Conservation (phyloP, 2,888 invertebrate genomes). For the Leucozona laternaria region DNA sequence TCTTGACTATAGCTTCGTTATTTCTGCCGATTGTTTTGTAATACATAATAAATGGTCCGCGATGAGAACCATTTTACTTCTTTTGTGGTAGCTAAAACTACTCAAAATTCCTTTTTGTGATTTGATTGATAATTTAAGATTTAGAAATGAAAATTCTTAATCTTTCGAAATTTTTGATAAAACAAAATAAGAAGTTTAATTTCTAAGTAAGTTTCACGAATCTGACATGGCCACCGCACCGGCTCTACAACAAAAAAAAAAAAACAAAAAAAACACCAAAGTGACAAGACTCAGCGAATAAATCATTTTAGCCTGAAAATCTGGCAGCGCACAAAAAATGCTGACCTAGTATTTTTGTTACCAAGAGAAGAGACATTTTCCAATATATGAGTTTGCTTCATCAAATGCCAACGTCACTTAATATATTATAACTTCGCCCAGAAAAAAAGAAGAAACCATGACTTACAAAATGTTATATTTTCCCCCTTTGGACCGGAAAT, state of each 20-base stretch:
- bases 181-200: background rate
- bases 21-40: too few species aligned
- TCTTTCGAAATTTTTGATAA: background rate
- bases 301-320: constrained; percentile 12
- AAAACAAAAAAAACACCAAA: background rate
- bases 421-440: constrained; percentile 13
- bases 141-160: too few species aligned
- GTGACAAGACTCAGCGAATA: constrained; percentile 22
- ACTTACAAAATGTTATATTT: constrained; percentile 37
- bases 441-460: constrained; percentile 21
- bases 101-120: too few species aligned
- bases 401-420: constrained; percentile 36
- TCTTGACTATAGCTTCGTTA: too few species aligned
- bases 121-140: too few species aligned
- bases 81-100: too few species aligned
- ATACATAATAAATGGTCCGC: too few species aligned
- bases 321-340: constrained; percentile 19
- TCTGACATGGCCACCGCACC: background rate
- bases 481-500: constrained; percentile 48
- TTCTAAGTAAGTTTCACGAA: background rate
- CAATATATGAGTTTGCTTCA: constrained; percentile 51
- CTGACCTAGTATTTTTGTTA: constrained; percentile 55
- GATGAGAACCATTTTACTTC: too few species aligned
- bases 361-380: constrained; percentile 36
- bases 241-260: background rate